phyloP scores from a whole-genome alignment of 2,113 vertebrate genomes.

The Chlorodrepanis virens region DNA sequence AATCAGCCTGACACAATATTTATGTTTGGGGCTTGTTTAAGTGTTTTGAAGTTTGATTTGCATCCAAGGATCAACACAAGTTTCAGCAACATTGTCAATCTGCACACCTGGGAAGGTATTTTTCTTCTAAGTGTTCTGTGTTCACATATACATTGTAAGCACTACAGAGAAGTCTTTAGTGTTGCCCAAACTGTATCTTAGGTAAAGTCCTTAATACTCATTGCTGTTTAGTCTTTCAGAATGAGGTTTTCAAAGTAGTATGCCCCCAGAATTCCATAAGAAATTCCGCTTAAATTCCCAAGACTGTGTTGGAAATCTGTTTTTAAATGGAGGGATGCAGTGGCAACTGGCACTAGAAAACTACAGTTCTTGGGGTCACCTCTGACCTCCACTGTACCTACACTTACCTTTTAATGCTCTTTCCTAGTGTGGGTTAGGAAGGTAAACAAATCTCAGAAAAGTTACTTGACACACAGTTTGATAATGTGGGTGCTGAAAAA shows the following conservation, averaged over 20 bases:
- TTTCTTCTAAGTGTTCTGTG: background rate
- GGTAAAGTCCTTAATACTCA: background rate
- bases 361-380: background rate
- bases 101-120: background rate
- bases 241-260: background rate
- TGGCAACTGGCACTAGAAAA: background rate
- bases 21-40: background rate
- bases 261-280: background rate
- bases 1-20: background rate
- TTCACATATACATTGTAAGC: fast-evolving
- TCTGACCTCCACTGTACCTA: background rate
- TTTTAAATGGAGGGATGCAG: background rate
- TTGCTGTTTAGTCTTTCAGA: background rate
- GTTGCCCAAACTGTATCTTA: background rate
- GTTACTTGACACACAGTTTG: background rate
- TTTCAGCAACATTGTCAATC: background rate
- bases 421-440: background rate
- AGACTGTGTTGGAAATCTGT: background rate
- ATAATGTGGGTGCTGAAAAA: background rate
- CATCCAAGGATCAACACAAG: background rate
- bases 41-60: background rate
- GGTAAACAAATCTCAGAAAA: background rate
- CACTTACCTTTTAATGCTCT: background rate
- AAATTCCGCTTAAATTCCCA: background rate
- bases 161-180: background rate